phyloP scores from a whole-genome alignment of 1,140 invertebrate genomes.

The Scaptomyza pallida region DNA sequence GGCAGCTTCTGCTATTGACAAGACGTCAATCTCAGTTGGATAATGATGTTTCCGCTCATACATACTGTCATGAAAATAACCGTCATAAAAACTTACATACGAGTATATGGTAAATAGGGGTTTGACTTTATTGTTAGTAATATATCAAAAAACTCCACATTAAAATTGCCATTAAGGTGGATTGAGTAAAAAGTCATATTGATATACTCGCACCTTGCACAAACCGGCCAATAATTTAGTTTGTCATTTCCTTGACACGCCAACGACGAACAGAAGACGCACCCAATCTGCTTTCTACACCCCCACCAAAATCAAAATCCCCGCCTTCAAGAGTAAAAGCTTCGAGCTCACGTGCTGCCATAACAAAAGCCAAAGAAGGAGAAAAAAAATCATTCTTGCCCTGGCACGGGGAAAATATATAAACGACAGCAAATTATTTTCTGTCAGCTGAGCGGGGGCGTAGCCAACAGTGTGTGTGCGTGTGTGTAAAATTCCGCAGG shows the following conservation, averaged over 20 bases:
- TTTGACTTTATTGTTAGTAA: not conserved
- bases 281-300: slow-evolving; percentile 17
- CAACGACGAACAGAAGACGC: slow-evolving; percentile 12
- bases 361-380: slow-evolving; percentile 28
- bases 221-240: slow-evolving; percentile 30
- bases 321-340: slow-evolving; percentile 3
- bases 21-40: no score
- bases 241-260: slow-evolving; percentile 38
- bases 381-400: slow-evolving; percentile 14
- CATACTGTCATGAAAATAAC: no score
- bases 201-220: not conserved
- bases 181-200: not conserved
- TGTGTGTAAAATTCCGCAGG: slow-evolving; percentile 48
- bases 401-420: slow-evolving; percentile 32
- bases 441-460: slow-evolving; percentile 47
- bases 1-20: no score
- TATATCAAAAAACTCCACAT: not conserved
- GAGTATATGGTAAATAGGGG: no score
- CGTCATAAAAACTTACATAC: no score
- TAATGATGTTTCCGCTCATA: no score
- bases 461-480: slow-evolving; percentile 20
- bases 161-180: not conserved
- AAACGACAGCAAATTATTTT: slow-evolving; percentile 67
- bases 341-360: slow-evolving; percentile 42
- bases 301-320: not conserved